phyloP scores from a whole-genome alignment of 2,797 vertebrate genomes.

The Masticophis lateralis region DNA sequence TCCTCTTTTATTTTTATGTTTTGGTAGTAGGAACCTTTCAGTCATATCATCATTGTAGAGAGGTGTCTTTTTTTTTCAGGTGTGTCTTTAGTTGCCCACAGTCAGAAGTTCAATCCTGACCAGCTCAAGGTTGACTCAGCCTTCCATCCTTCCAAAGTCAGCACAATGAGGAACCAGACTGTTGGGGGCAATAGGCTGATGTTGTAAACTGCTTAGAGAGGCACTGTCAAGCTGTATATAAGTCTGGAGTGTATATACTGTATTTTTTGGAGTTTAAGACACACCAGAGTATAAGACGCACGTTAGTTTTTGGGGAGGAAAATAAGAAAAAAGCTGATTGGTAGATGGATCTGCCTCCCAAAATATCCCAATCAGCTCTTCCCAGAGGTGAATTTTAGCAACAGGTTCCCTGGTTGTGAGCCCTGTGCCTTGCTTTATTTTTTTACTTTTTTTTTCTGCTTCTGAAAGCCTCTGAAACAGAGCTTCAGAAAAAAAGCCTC shows the following conservation, averaged over 20 bases:
- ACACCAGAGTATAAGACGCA: no score
- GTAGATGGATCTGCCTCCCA: no score
- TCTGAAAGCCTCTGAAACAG: no score
- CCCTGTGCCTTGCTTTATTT: no score
- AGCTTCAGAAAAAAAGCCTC: no score
- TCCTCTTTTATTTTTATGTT: constrained; percentile 63
- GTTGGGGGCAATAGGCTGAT: neutral
- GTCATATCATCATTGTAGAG: constrained; percentile 38
- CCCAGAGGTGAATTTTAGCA: no score
- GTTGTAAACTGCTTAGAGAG: neutral
- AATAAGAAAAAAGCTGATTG: no score
- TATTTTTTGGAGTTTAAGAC: no score
- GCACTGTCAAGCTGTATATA: neutral
- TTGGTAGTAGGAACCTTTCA: constrained; percentile 18
- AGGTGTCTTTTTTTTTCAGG: neutral
- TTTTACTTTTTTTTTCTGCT: no score
- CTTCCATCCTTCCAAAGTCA: neutral
- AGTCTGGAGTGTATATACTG: neutral
- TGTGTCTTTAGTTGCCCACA: neutral
- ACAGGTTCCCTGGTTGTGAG: no score
- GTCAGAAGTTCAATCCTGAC: neutral
- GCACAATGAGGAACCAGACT: neutral
- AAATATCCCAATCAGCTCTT: no score
- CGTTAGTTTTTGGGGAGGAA: no score
- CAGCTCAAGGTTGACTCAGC: neutral